Evolutionary conservation across 2,113 vertebrate genomes (phyloP).

Genomic region (Amblyopsis rosae): DNA sequence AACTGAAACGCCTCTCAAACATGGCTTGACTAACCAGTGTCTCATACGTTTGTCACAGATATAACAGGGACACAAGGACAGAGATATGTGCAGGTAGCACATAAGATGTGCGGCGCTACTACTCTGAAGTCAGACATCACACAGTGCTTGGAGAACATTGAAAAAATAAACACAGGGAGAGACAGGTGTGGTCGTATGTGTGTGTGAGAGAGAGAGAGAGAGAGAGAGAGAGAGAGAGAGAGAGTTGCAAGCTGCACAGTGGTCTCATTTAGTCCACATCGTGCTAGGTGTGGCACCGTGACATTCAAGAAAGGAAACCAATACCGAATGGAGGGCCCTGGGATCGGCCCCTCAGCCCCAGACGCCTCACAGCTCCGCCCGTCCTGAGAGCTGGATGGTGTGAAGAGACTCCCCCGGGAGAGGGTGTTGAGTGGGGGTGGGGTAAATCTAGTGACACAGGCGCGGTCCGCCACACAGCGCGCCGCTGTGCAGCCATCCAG

Average conservation of each 20-base stretch:
- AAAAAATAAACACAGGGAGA: slow-evolving; percentile 9
- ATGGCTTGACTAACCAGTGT: slow-evolving; percentile 37
- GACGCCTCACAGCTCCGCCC: slow-evolving; percentile 53
- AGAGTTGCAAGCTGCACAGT: slow-evolving; percentile 66
- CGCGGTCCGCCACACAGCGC: too few relatives aligned
- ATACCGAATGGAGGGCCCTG: slow-evolving; percentile 70
- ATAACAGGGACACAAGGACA: background rate
- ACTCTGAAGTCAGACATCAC: background rate
- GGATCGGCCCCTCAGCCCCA: slow-evolving; percentile 56
- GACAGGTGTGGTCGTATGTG: background rate
- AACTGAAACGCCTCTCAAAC: slow-evolving; percentile 13
- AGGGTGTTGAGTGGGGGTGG: slow-evolving; percentile 46
- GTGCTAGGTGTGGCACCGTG: slow-evolving; percentile 77
- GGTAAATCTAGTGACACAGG: too few relatives aligned
- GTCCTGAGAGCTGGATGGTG: slow-evolving; percentile 59
- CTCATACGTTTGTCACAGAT: slow-evolving; percentile 10
- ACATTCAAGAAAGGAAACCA: slow-evolving; percentile 71
- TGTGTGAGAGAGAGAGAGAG: slow-evolving; percentile 44
- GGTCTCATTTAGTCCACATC: slow-evolving; percentile 73
- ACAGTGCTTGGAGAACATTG: slow-evolving; percentile 29
- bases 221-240: slow-evolving; percentile 46
- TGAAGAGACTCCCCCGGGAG: slow-evolving; percentile 22
- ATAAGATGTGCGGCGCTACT: too few relatives aligned
- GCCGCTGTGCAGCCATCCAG: too few relatives aligned
- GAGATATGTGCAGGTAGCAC: too few relatives aligned